Conservation (phyloP, 2,888 invertebrate genomes). For the Herminia tarsipennalis region DNA sequence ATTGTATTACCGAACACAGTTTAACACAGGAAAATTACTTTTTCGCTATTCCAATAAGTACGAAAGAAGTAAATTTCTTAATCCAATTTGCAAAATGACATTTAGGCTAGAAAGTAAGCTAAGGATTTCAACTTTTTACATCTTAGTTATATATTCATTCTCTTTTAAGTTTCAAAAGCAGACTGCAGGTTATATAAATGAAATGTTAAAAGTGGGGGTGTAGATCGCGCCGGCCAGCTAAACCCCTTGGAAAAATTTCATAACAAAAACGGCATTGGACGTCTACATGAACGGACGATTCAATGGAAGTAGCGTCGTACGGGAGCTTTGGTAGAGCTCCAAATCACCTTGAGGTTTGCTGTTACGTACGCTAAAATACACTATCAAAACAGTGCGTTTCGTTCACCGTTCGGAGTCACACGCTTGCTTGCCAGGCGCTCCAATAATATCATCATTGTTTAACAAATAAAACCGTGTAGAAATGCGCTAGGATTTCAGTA, state of each 20-base stretch:
- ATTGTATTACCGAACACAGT: too few species aligned
- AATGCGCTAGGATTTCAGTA: constrained; percentile 17
- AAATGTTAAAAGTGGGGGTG: constrained; percentile 8
- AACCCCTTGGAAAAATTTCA: background rate
- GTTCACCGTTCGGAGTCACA: constrained; percentile 60
- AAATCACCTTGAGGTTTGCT: constrained; percentile 77
- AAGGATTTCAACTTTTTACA: constrained; percentile 60
- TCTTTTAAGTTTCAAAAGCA: constrained; percentile 41
- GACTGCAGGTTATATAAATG: constrained; percentile 10
- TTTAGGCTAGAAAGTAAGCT: constrained; percentile 44
- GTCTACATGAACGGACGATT: constrained; percentile 41
- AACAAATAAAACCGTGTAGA: constrained; percentile 46
- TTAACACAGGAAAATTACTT: too few species aligned
- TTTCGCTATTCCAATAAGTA: too few species aligned
- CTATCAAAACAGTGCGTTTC: constrained; percentile 81
- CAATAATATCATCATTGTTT: constrained; percentile 31
- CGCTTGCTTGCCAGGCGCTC: constrained; percentile 50
- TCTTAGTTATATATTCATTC: constrained; percentile 41
- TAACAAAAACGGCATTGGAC: constrained; percentile 53
- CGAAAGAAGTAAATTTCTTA: background rate
- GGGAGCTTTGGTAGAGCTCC: constrained; percentile 59
- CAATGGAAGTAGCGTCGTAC: constrained; percentile 56
- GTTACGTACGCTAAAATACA: constrained; percentile 79
- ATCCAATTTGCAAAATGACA: background rate
- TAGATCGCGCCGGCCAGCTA: constrained; percentile 12